Conservation (phyloP, 2,888 invertebrate genomes). For the Dolichomitus sp. region DNA sequence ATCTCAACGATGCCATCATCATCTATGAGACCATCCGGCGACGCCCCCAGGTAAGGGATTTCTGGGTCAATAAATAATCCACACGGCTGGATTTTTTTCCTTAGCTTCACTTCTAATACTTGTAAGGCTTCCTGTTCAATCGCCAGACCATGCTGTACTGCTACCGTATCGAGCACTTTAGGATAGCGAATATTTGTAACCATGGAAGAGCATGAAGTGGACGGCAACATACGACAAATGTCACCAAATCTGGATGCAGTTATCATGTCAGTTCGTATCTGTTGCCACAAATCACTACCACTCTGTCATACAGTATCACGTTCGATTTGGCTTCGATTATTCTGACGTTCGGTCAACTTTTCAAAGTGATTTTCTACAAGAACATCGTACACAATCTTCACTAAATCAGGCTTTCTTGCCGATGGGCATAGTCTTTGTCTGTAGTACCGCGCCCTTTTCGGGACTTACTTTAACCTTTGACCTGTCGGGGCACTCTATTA, state of each 20-base stretch:
- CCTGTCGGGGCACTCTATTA: background rate
- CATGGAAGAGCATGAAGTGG: constrained; percentile 55
- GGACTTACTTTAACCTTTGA: constrained; percentile 15
- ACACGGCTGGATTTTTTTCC: constrained; percentile 61
- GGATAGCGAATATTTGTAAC: constrained; percentile 62
- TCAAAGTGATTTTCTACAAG: background rate
- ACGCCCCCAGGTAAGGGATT: constrained; percentile 65
- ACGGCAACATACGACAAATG: constrained; percentile 53
- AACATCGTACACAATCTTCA: background rate
- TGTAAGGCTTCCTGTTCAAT: constrained; percentile 58
- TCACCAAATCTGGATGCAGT: constrained; percentile 68
- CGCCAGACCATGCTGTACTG: constrained; percentile 62
- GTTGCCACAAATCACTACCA: constrained; percentile 27
- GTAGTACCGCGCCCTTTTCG: background rate
- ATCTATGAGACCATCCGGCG: constrained; percentile 70
- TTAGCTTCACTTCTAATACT: constrained; percentile 4
- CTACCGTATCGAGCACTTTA: constrained; percentile 36
- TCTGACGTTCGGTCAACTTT: background rate
- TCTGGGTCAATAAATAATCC: constrained; percentile 73
- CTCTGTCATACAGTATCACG: constrained; percentile 23
- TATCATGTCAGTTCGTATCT: constrained; percentile 55
- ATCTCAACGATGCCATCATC: constrained; percentile 67
- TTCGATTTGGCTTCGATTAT: constrained; percentile 12
- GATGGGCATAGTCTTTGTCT: background rate
- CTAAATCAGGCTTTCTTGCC: background rate